Evolutionary conservation across 2,113 vertebrate genomes (phyloP).

Genomic region (Maccullochella peelii): DNA sequence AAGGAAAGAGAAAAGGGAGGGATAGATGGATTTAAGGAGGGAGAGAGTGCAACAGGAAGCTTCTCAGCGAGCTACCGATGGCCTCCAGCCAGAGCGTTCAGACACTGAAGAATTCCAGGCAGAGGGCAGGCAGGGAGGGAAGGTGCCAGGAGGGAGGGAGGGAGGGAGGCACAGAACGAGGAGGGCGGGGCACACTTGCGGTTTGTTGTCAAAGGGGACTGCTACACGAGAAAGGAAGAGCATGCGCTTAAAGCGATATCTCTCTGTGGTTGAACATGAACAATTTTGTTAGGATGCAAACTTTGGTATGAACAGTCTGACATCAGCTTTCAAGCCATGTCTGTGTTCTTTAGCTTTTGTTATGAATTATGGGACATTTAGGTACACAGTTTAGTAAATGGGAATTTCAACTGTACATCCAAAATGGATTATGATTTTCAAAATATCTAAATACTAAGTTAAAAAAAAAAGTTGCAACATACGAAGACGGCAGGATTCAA

Average conservation of each 20-base stretch:
- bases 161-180: constrained; percentile 55
- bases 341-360: background rate
- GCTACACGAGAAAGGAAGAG: constrained; percentile 47
- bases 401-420: background rate
- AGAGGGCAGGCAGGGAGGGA: constrained; percentile 68
- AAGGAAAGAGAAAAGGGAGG: constrained; percentile 41
- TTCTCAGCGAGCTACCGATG: constrained; percentile 79
- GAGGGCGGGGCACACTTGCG: constrained; percentile 72
- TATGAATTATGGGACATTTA: background rate
- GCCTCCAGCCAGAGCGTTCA: constrained; percentile 81
- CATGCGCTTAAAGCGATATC: constrained; percentile 13
- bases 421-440: background rate
- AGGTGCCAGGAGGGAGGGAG: constrained; percentile 60
- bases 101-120: constrained; percentile 84
- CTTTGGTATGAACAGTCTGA: background rate
- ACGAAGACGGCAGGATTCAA: background rate
- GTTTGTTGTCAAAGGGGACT: constrained; percentile 70
- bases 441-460: background rate
- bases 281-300: constrained; percentile 23
- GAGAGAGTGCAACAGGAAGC: constrained; percentile 78
- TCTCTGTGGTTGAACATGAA: constrained; percentile 5
- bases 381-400: background rate
- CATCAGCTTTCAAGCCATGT: background rate
- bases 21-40: constrained; percentile 34
- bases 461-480: background rate